Base-by-base conservation (phyloP, 2,888 invertebrate species). In the Pharmacophagus antenor region DNA sequence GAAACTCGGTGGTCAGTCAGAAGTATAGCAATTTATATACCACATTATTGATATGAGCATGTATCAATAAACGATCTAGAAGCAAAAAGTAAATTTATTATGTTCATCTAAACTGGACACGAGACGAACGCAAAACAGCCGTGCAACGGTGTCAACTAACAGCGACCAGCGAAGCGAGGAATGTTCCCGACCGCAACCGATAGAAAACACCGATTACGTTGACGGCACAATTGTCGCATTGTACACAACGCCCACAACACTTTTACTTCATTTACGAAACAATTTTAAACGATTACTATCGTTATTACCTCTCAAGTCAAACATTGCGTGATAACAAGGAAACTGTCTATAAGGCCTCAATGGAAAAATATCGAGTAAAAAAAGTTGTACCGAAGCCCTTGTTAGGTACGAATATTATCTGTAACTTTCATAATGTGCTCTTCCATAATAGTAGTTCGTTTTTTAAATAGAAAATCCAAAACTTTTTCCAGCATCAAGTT, bases 231-330 rank as follows among this genome's bases (percentile, higher is more conserved):
- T 86, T 87, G 88, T 88, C 86, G 79, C 82, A 82, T 86, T 86
- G 82, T 85, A 70, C 74, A 68, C 76, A 74, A 80, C 84, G 77
- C 85, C 84, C 76, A 82, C 81, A 74, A 73, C 74, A 86, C 88
- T 87, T 86, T 89, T 88, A 88, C 88, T 84, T 74, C 74, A 73
- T 88, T 89, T 88, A 77, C 87, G 84, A 88, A 88, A 88, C 80
- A 67, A 37, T 72, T 83, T 76, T 73, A 80, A 80, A 74, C 73
- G 74, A 76, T 74, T 80, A 75, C 70, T 75, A 69, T 72, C 72
- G 78, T 76, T 74, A 77, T 79, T 79, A 75, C 74, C 71, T 75
- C 72, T 68, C 66, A 66, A 72, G 68, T 68, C 67, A 68, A 76
- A 71, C 73, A 71, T 86, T 86, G 84, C 84, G 77, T 79, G 82